phyloP scores from a whole-genome alignment of 2,888 invertebrate species.

The Crematogaster levior region DNA sequence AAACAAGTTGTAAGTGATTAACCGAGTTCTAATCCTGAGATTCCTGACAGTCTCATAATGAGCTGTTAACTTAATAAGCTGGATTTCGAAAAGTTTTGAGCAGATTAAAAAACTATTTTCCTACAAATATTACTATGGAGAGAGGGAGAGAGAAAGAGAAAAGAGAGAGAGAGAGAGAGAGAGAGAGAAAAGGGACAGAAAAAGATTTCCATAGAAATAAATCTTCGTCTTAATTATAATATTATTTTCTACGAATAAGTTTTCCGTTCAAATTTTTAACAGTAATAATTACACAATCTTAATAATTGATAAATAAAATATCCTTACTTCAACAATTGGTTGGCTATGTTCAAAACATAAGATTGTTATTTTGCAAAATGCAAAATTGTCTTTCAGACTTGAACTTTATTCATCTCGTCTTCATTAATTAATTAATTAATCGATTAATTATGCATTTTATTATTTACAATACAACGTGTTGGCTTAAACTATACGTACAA shows the following conservation, averaged over 20 bases:
- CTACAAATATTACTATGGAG: constrained; percentile 1
- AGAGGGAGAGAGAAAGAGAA: neutral
- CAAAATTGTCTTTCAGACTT: neutral
- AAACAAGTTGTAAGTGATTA: neutral
- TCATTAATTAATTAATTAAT: constrained; percentile 41
- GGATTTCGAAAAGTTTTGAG: constrained; percentile 4
- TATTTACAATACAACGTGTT: constrained; percentile 31
- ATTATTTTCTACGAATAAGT: neutral
- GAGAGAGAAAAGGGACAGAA: neutral
- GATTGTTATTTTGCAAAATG: neutral
- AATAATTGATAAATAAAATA: neutral
- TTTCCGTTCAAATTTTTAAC: neutral
- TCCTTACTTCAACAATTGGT: neutral
- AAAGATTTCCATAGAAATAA: neutral
- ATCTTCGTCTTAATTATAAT: neutral
- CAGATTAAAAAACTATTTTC: constrained; percentile 20
- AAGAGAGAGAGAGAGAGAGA: neutral
- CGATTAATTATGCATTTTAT: constrained; percentile 16
- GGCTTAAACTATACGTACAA: constrained; percentile 7
- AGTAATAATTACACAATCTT: neutral
- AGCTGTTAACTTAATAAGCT: constrained; percentile 48
- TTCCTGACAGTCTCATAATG: neutral
- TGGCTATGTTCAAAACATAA: neutral
- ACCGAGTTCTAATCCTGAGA: constrained; percentile 19
- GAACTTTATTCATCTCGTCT: constrained; percentile 21